These are phyloP conservation scores for Magallana gigas DNA, from an alignment of 1,140 invertebrate species.

Conservation along the genomic window DNA sequence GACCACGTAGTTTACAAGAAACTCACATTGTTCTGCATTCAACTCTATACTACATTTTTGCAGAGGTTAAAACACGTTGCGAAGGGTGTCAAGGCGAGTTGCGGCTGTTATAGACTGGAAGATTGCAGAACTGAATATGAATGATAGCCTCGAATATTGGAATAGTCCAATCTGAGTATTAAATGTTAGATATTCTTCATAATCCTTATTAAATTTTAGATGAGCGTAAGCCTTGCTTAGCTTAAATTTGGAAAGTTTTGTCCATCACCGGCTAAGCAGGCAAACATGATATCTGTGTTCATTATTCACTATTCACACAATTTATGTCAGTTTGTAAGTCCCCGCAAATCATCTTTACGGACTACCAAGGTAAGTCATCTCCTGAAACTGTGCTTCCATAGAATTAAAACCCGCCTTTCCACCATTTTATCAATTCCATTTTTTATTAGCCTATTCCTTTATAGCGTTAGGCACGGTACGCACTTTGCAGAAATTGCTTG, in stretches of 20 bases:
- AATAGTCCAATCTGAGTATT: conserved; percentile 79
- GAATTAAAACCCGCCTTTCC: no score
- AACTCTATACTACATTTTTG: conserved; percentile 17
- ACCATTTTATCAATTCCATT: no score
- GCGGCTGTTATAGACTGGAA: conserved; percentile 49
- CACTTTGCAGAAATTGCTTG: no score
- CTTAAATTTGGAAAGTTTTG: conserved; percentile 70
- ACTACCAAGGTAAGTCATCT: no score
- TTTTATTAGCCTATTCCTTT: no score
- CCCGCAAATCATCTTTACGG: conserved; percentile 39
- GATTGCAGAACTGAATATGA: conserved; percentile 46
- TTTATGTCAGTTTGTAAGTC: conserved; percentile 78
- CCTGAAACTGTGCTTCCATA: no score
- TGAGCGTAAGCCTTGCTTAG: conserved; percentile 48
- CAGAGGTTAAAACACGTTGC: conserved; percentile 40
- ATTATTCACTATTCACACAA: conserved; percentile 57
- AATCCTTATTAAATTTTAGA: conserved; percentile 17
- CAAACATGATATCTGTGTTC: conserved; percentile 12
- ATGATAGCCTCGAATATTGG: conserved; percentile 64
- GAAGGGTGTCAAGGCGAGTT: conserved; percentile 26
- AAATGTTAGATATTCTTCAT: conserved; percentile 56
- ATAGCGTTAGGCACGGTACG: no score
- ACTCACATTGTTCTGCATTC: conserved; percentile 16
- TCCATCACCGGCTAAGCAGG: conserved; percentile 51
- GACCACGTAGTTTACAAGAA: conserved; percentile 26